Evolutionary conservation across 2,797 vertebrate genomes (phyloP), one percentile per base, ranked within the genome.

Genomic region (Melanotaenia parkinsoni): DNA sequence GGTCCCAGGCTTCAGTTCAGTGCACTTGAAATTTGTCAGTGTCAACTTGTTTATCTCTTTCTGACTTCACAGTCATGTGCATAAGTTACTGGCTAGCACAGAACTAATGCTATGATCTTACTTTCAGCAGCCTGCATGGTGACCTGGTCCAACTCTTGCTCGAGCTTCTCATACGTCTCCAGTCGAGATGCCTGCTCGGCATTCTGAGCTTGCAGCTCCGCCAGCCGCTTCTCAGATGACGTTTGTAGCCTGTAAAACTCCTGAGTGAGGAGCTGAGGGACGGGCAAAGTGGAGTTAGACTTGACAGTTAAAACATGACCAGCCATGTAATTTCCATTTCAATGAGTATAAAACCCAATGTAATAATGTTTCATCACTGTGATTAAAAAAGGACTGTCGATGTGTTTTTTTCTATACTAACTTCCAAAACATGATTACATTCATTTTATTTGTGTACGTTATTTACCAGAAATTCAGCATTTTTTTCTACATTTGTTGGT

Each of bases 41-140:
- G n/a, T 0, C 43, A 24, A 13, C 63, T 65, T 26, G 26, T 22
- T 69, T 70, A 45, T 32, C 22, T 70, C 30, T 62, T n/a, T 72
- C 35, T 32, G 56, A 72, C 45, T 56, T 67, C 24, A 38, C 14
- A 69, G 56, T 37, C 45, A 60, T 56, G 54, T 26, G 28, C 53
- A 68, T 57, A 63, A 54, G 62, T 67, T 43, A 51, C 43, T 33
- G 20, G 3, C 37, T 72, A 11, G 50, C 11, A 38, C 33, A 37
- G 71, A 58, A 26, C 54, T 20, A 24, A 45, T 24, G 40, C 11
- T 20, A 5, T 13, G 38, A 18, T 61, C 94, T 94, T 95, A 98
- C 98, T 95, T 92, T 99, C 97, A 40, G 97, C 98, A 37, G 97
- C 96, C 88, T 99, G 98, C 94, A 99, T 93, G 90, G 98, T 97